These are phyloP conservation scores for Passer domesticus DNA, from an alignment of 2,113 vertebrate genomes.

Conservation along the genomic window DNA sequence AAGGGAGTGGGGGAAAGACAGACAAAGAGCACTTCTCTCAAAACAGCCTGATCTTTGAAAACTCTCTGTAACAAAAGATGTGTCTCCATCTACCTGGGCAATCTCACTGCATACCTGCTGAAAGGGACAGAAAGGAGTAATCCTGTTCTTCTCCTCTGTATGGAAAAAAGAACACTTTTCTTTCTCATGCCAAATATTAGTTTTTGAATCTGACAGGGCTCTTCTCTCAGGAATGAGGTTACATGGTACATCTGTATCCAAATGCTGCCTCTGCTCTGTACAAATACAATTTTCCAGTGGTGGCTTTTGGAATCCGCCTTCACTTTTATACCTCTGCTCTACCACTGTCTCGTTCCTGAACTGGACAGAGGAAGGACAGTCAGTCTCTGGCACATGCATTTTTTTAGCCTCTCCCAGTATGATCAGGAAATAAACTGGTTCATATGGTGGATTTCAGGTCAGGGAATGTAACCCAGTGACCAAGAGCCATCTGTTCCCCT, in stretches of 20 bases:
- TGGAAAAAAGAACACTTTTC: background rate
- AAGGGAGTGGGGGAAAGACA: background rate
- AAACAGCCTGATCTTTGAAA: background rate
- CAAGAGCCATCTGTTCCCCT: background rate
- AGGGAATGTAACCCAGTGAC: background rate
- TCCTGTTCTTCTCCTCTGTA: background rate
- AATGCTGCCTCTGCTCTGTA: background rate
- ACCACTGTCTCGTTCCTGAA: background rate
- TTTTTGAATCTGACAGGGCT: background rate
- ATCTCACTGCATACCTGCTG: background rate
- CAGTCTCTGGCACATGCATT: background rate
- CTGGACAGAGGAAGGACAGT: background rate
- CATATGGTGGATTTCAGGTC: background rate
- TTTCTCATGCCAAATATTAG: background rate
- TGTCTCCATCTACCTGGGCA: background rate
- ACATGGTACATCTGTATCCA: background rate
- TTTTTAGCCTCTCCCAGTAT: background rate
- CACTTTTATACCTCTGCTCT: background rate
- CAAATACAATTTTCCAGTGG: background rate
- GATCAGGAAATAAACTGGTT: background rate
- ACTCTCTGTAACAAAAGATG: background rate
- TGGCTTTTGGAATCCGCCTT: background rate
- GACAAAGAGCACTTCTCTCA: background rate
- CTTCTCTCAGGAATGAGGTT: background rate
- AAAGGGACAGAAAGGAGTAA: background rate